Conservation (phyloP, 2,888 invertebrate genomes). For the Pyrrhia umbra region DNA sequence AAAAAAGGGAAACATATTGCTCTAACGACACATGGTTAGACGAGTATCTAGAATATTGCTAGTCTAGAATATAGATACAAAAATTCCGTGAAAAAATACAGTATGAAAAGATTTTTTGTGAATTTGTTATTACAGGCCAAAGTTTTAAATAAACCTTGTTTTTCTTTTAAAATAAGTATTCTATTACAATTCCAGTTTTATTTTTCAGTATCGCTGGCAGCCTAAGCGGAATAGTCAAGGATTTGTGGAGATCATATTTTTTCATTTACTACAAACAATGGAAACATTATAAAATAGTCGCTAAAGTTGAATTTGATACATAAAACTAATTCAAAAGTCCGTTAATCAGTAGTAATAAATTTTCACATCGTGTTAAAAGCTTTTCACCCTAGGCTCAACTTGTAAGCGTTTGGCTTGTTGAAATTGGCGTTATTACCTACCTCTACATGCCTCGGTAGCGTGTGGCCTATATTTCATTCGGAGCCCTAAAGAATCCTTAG, state of each 20-base stretch:
- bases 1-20: constrained; percentile 43
- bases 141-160: no score
- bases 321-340: constrained; percentile 7
- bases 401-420: constrained; percentile 34
- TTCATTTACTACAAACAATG: no score
- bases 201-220: no score
- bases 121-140: no score
- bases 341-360: constrained; percentile 18
- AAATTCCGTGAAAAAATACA: constrained; percentile 43
- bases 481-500: constrained; percentile 22
- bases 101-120: constrained; percentile 32
- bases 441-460: constrained; percentile 23
- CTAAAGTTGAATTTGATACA: no score
- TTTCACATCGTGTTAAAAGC: constrained; percentile 26
- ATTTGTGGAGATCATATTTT: no score
- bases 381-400: constrained; percentile 33
- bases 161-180: no score
- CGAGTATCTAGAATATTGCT: constrained; percentile 30
- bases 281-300: no score
- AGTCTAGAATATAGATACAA: background rate
- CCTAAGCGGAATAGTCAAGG: no score
- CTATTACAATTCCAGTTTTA: no score
- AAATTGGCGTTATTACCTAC: constrained; percentile 51
- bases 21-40: constrained; percentile 31
- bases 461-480: constrained; percentile 40